Conservation (phyloP, 2,113 vertebrate species). For the Takifugu flavidus region DNA sequence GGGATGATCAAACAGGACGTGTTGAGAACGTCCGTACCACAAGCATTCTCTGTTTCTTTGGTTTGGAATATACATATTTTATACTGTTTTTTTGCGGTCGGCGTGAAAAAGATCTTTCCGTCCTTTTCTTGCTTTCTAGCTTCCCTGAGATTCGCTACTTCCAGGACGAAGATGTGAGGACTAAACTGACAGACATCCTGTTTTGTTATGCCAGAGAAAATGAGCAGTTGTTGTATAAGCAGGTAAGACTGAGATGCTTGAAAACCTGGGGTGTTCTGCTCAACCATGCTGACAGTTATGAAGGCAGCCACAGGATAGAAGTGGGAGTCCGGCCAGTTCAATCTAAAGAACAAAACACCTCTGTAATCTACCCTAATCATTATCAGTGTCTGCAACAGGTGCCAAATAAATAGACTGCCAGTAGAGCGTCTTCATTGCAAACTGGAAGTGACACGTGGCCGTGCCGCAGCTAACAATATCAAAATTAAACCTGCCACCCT, state of each 20-base stretch:
- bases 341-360: conserved; percentile 28
- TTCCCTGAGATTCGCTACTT: conserved; percentile 99
- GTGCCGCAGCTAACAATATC: conserved; percentile 54
- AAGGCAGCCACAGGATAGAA: background rate
- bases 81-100: background rate
- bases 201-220: conserved; percentile 99
- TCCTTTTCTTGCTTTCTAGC: conserved; percentile 52
- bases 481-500: conserved; percentile 58
- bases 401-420: conserved; percentile 40
- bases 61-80: background rate
- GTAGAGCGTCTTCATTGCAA: conserved; percentile 50
- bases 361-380: conserved; percentile 36
- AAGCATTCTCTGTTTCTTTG: background rate
- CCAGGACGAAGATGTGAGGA: conserved; percentile 92
- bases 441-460: conserved; percentile 64
- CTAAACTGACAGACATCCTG: conserved; percentile 96
- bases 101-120: background rate
- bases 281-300: background rate
- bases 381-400: conserved; percentile 45
- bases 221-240: conserved; percentile 97
- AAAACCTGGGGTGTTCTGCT: background rate
- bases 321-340: background rate
- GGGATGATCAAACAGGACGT: conserved; percentile 98
- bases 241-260: conserved; percentile 71
- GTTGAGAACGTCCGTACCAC: conserved; percentile 86